Base-by-base conservation (phyloP, 2,888 invertebrate genomes). In the Orthonevra nobilis region DNA sequence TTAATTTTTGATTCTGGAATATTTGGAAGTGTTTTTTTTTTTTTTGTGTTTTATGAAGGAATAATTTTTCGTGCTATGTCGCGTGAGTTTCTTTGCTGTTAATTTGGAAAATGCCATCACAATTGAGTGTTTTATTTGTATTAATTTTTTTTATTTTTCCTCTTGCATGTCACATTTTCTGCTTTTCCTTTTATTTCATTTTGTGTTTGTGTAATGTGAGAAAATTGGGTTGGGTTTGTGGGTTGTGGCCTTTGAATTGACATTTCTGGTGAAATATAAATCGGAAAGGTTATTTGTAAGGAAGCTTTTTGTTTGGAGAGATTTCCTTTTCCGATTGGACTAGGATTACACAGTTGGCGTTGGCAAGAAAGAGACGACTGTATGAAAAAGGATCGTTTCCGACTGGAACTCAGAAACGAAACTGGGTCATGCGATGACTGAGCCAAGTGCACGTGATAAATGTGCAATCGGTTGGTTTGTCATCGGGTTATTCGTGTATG, bases 21-120 rank as follows among this genome's bases (percentile, higher is more conserved):
- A 28, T 4, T 28, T 32, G 4, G 10, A 14, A 12, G 46, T 75
- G 75, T 69, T 50, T 75, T 63, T 69, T 19, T 68, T 44, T 32
- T 5, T 19, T 34, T 63, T 54, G 46, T 44, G n/a, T n/a, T n/a
- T n/a, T n/a, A n/a, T n/a, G n/a, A n/a, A n/a, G n/a, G n/a, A n/a
- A n/a, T n/a, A n/a, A n/a, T n/a, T n/a, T n/a, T n/a, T n/a, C 20
- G 12, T 61, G 26, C 30, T 50, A 23, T 58, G 40, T 30, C n/a
- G 30, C 20, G 44, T 72, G 32, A n/a, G n/a, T n/a, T n/a, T n/a
- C n/a, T n/a, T n/a, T n/a, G n/a, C n/a, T n/a, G n/a, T 77, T 72
- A 70, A 70, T 60, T 70, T 77, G 54, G 54, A 46, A 60, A 77
- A 77, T 77, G 70, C 34, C 38, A 70, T 77, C 70, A 70, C 58